Base-by-base conservation (phyloP, 2,797 vertebrate genomes). In the Argyrosomus regius region DNA sequence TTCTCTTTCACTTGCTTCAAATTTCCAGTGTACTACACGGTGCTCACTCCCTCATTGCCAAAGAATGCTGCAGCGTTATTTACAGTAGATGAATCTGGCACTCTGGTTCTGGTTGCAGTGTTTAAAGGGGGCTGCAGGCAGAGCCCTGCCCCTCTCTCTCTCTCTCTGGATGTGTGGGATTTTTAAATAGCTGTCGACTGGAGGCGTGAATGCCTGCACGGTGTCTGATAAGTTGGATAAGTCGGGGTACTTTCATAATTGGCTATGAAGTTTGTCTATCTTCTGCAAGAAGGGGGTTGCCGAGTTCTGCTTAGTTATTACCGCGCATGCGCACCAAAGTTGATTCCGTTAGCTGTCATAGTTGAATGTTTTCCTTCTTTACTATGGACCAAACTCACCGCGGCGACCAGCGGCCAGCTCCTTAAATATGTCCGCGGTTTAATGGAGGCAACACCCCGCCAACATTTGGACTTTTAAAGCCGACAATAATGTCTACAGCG, bases 21-120 rank as follows among this genome's bases (percentile, higher is more conserved):
- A 22, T 78, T 72, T 77, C 78, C 59, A 72, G 46, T 71, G 59
- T 71, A 74, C 69, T 67, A 65, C 82, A 72, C 22, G 6, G 43
- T 61, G 52, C 57, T 54, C 68, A 24, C 67, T 56, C 75, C 18
- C 76, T 85, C 87, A 79, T 14, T 62, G 83, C 80, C 73, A 73
- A 82, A 84, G 91, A 91, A 91, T 92, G 91, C 82, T 83, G 72
- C 58, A 39, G 88, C 68, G 91, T 94, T 94, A 94, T 95, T 94
- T 94, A 91, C 93, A 94, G 90, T 91, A 75, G 79, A 82, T 90
- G 83, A 84, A 83, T 80, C 69, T 65, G 24, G 67, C 84, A 28
- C 80, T 69, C 67, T 82, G 81, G 87, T 79, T 88, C 83, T 71
- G 56, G 70, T 84, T 75, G 75, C 88, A 72, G 77, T 73, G 77